Evolutionary conservation across 2,797 vertebrate species (phyloP), one percentile per base, ranked within the genome.

Genomic region (Coregonus ussuriensis): DNA sequence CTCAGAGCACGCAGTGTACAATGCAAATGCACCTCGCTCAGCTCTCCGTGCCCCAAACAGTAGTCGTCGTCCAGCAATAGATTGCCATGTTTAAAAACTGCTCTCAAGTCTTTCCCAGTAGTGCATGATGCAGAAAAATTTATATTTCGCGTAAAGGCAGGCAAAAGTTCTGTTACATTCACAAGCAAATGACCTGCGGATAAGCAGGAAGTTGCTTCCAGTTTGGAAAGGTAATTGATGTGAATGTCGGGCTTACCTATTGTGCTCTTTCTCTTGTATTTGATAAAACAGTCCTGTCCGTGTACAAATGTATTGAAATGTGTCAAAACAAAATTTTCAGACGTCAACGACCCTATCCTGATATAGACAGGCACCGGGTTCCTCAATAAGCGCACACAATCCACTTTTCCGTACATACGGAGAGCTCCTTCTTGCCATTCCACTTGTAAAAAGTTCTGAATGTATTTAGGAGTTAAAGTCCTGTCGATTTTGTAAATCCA

Each of bases 401-500:
- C 76, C 37, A 88, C 82, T 79, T 35, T 86, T 76, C 68, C 90
- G 80, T 89, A 91, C 83, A 94, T 88, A 3, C 85, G 84, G 72
- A 93, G 62, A 29, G 82, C 80, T 71, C 95, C 95, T 16, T 83
- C 88, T 37, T 66, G 82, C 80, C 81, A 77, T 69, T 86, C 88
- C 2, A 95, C 90, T 54, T 86, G 82, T 52, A 95, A 70, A 69
- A 94, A 81, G 51, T 84, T 84, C 52, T 85, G 87, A 14, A 88
- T 73, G 79, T 83, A 88, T 18, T 71, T 78, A 0, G 89, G 79
- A 11, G 91, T 89, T 82, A 87, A 91, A 85, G 91, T 90, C 81
- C 93, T 87, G 85, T 96, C 94, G 18, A 93, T 41, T 52, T 80
- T 86, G 75, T 93, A 94, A 1, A 81, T 94, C 96, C 96, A 96